Evolutionary conservation across 2,113 vertebrate species (phyloP), one percentile per base, ranked within the genome.

Genomic region (Toxostoma redivivum): DNA sequence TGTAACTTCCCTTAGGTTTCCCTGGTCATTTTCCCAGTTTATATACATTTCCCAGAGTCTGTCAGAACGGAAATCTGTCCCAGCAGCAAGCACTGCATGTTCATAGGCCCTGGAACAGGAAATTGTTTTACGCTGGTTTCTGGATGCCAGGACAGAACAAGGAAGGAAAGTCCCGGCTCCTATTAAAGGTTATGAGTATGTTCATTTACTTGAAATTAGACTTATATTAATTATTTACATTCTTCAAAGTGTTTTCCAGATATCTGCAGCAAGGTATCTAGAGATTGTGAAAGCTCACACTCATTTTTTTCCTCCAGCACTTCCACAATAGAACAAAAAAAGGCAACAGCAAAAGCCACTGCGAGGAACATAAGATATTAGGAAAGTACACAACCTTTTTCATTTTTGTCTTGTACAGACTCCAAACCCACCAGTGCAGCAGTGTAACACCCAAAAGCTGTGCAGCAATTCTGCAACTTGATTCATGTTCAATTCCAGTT

Each of bases 61-160:
- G 96, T 99, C 99, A 12, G 99, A 99, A 91, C 99, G 99, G 95
- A 99, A 99, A 96, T 99, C 99, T 90, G 99, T 99, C 82, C 99
- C 99, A 64, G 99, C 99, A 71, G 99, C 99, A 83, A 99, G 97
- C 56, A 99, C 99, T 19, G 99, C 99, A 5, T 99, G 99, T 64
- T 99, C 99, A 77, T 99, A 99, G 37, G 98, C 98, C 94, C 99
- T 99, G 97, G 66, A 96, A 98, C 88, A 94, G 30, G 58, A 94
- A 97, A 92, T 57, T 2, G 76, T 62, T 38, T 24, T 57, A 87
- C 74, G 80, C 62, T 60, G 80, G 80, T 83, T 74, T 94, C 91
- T 71, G 64, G 28, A 40, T 23, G 24, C 1, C 2, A 4, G 45
- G 40, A 64, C 21, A 33, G 24, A 61, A 65, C 8, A 87, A 72